Base-by-base conservation (phyloP, 2,113 vertebrate genomes). In the Tiliqua scincoides region DNA sequence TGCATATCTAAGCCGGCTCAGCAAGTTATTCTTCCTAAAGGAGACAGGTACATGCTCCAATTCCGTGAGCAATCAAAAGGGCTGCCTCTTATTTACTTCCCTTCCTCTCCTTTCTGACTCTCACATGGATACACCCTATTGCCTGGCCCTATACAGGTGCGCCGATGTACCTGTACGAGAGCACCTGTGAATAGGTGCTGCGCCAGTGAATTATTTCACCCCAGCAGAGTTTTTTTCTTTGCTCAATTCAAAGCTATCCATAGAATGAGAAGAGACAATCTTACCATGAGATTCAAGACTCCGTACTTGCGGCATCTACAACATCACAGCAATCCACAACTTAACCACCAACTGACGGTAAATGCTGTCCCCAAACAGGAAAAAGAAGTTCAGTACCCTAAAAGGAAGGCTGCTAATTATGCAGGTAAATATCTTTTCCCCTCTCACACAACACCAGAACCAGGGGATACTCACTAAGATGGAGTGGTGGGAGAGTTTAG, bases 251-350 rank as follows among this genome's bases (percentile, higher is more conserved):
- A 78, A 48, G 32, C 68, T 87, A 83, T 52, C 68, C 43, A 2
- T 73, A 67, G 83, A 18, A 61, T 81, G 76, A 76, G 83, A 90
- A 90, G 54, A 85, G 54, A 85, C n/a, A 25, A 37, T 73, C 65
- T 0, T 0, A 73, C 52, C 6, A n/a, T 12, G 54, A 11, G 73
- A 80, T 54, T 4, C 54, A 83, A 79, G 32, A 30, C 30, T 32
- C 68, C 40, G 3, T 1, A 15, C 14, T 54, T 52, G 23, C 11
- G 48, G 57, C 7, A 10, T 61, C 82, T 52, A 14, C 11, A 32
- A 40, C 7, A 10, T 61, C 82, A 76, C 32, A 1, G 1, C 52
- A 74, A 18, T 67, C 79, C 5, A 0, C 8, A 68, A 63, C 79
- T 14, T 30, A 61, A 25, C 37, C 76, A 40, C 65, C 43, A 48